Evolutionary conservation across 2,797 vertebrate species (phyloP).

Genomic region (Limnodromus scolopaceus): DNA sequence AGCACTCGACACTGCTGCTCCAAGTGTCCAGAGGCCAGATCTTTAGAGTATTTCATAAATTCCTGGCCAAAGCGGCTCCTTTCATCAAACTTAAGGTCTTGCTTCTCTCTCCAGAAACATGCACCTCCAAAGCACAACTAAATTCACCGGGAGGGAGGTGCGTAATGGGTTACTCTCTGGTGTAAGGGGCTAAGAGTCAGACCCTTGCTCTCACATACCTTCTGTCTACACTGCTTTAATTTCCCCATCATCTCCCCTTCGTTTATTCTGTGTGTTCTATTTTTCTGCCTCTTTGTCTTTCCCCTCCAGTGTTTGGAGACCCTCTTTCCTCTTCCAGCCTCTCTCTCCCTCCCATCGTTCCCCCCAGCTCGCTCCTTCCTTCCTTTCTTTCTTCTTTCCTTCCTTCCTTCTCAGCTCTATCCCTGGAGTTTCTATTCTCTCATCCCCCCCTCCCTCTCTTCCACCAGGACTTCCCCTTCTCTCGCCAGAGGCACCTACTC

Average conservation of each 20-base stretch:
- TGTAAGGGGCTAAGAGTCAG: neutral
- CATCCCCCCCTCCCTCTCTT: conserved; percentile 31
- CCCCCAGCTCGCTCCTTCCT: neutral
- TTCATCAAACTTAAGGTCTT: neutral
- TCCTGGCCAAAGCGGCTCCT: neutral
- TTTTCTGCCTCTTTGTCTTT: conserved; percentile 54
- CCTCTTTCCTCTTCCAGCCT: conserved; percentile 46
- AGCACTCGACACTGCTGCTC: neutral
- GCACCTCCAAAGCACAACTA: neutral
- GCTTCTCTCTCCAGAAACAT: neutral
- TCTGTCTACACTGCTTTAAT: neutral
- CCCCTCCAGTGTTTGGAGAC: neutral
- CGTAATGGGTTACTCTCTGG: neutral
- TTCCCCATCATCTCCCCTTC: neutral
- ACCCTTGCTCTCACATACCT: neutral
- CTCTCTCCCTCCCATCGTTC: conserved; percentile 30
- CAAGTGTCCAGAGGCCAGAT: neutral
- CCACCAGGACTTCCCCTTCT: conserved; percentile 22
- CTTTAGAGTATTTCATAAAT: neutral
- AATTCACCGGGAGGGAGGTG: neutral
- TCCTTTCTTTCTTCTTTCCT: conserved; percentile 55
- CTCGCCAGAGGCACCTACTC: neutral
- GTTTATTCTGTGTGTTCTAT: conserved; percentile 43
- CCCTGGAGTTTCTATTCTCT: conserved; percentile 50
- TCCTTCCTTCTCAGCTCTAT: conserved; percentile 29